Evolutionary conservation across 2,888 invertebrate species (phyloP), one percentile per base, ranked within the genome.

Genomic region (Dione vanillae): DNA sequence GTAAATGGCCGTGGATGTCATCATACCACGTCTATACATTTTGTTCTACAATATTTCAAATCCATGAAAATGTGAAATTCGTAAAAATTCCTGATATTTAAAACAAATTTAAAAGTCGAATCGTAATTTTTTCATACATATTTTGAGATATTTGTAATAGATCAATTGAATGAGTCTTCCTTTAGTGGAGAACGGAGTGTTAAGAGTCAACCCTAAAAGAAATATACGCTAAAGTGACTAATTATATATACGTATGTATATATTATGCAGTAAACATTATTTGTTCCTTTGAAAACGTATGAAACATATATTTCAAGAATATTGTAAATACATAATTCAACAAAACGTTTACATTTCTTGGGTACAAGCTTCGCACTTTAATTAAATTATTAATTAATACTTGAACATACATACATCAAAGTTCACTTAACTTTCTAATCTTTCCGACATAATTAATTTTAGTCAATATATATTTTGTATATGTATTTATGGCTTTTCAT

Each of bases 351-450:
- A 37, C 16, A 37, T 56, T 56, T 11, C 37, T 56, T 56, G 10
- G 37, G 37, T 16, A 56, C 16, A 37, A 37, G 56, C n/a, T n/a
- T 35, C 37, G 56, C 10, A 37, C 37, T 11, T 56, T 56, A 56
- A 56, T 56, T 56, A 56, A 56, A 56, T 56, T 56, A 37, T 37
- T 56, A 56, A 56, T 56, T 56, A 56, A 37, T 37, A 56, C 37
- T 56, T 56, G 37, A 56, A 56, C 37, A 16, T 56, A 54, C 35
- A 10, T n/a, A 56, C 37, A 16, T 37, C 37, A 37, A 56, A 37
- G 11, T 56, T 37, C 56, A 37, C 56, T 56, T 56, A 16, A 37
- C 56, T 56, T 54, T 37, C 54, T 35, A 37, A 37, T 56, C 11
- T 40, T 40, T n/a, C 27, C n/a, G 2, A 40, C 16, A 16, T 37